Percentiles rank a stretch among this genome's conserved stretches.
phyloP scores from a whole-genome alignment of 2,113 vertebrate species.

The Sisor rabdophorus region DNA sequence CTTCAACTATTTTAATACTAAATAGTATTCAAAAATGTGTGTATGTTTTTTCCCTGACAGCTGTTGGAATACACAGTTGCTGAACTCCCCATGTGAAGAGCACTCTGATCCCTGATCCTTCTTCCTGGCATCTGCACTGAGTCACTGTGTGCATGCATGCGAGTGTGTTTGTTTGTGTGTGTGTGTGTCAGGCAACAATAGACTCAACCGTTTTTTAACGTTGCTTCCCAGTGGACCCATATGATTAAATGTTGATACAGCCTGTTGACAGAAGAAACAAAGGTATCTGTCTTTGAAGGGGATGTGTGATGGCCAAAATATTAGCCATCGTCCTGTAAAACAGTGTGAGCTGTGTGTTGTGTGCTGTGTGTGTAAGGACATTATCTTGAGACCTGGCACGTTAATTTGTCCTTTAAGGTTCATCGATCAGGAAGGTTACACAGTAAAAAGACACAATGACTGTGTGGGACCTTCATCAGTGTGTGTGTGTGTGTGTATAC shows the following conservation, averaged over 20 bases:
- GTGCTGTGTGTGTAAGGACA: background rate
- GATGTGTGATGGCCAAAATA: slow-evolving; percentile 28
- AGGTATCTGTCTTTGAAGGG: slow-evolving; percentile 14
- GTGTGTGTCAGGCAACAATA: slow-evolving; percentile 11
- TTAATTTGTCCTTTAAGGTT: slow-evolving; percentile 14
- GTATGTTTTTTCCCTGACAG: no score
- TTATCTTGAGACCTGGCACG: background rate
- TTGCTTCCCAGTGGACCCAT: slow-evolving; percentile 18
- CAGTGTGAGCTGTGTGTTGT: slow-evolving; percentile 16
- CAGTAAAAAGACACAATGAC: background rate
- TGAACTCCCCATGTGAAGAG: slow-evolving; percentile 33
- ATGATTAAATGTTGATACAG: slow-evolving; percentile 31
- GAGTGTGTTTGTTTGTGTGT: slow-evolving; percentile 3
- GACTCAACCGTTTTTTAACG: slow-evolving; percentile 12
- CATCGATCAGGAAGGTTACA: slow-evolving; percentile 2
- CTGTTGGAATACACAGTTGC: background rate
- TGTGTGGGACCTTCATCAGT: background rate
- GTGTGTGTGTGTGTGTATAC: slow-evolving; percentile 5
- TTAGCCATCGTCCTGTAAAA: slow-evolving; percentile 8
- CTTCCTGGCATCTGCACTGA: slow-evolving; percentile 22
- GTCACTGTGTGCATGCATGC: slow-evolving; percentile 3
- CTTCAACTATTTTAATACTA: no score
- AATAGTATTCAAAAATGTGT: no score
- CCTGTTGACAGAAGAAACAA: slow-evolving; percentile 32
- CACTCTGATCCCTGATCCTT: slow-evolving; percentile 22